These are phyloP conservation scores for Burhinus oedicnemus DNA, from an alignment of 2,113 vertebrate genomes.

Conservation along the genomic window DNA sequence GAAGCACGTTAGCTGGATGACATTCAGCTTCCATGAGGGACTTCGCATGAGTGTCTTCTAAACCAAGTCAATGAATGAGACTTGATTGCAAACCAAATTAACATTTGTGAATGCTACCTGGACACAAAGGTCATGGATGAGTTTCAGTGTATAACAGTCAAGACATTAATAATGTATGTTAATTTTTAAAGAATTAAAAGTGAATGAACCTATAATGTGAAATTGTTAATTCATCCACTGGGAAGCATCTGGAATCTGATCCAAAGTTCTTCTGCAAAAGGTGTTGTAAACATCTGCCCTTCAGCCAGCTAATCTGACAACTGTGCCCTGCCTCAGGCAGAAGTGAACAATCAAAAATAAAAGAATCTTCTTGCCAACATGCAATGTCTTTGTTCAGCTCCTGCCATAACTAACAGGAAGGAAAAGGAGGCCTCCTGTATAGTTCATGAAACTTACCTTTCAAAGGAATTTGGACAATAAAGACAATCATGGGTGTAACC, in stretches of 20 bases:
- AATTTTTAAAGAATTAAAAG: not conserved
- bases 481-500: constrained; percentile 37
- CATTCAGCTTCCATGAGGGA: not conserved
- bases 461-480: not conserved
- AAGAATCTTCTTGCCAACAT: not conserved
- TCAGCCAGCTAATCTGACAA: not conserved
- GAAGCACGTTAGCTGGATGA: not conserved
- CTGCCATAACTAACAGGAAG: constrained; percentile 15
- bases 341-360: not conserved
- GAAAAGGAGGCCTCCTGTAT: constrained; percentile 22
- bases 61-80: not conserved
- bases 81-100: not conserved
- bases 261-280: not conserved
- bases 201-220: not conserved
- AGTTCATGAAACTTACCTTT: not conserved
- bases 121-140: not conserved
- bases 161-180: not conserved
- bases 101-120: not conserved
- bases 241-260: not conserved
- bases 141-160: not conserved
- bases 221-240: not conserved
- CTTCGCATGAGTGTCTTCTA: not conserved
- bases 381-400: not conserved
- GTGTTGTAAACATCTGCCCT: not conserved
- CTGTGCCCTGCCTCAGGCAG: not conserved